A percentile compares a stretch with the other conserved stretches of the same genome.
Evolutionary conservation across 2,113 vertebrate species (phyloP).

Genomic region (Cryptotis parvus): DNA sequence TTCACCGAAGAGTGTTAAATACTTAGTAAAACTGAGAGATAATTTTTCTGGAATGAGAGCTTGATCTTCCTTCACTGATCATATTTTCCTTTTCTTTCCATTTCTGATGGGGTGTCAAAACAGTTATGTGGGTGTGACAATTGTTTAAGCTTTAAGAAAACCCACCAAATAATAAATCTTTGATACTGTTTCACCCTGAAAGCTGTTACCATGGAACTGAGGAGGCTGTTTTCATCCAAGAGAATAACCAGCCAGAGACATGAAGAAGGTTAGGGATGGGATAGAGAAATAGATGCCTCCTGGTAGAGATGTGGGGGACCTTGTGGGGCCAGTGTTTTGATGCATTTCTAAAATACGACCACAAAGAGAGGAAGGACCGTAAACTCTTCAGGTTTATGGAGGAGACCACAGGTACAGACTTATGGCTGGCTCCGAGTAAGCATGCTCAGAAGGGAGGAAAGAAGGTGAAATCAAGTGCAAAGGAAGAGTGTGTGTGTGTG

Average conservation of each 20-base stretch:
- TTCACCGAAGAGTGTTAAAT: neutral
- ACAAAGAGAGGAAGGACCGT: neutral
- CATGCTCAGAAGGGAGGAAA: neutral
- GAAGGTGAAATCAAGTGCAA: neutral
- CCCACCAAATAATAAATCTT: slow-evolving; percentile 27
- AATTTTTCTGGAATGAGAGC: neutral
- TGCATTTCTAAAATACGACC: neutral
- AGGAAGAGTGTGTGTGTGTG: neutral
- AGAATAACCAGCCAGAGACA: slow-evolving; percentile 37
- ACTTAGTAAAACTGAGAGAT: neutral
- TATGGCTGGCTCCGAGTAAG: neutral
- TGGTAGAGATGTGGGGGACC: neutral
- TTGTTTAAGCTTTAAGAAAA: slow-evolving; percentile 40
- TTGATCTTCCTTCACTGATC: neutral
- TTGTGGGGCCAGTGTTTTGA: neutral
- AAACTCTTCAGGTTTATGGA: neutral
- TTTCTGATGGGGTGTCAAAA: neutral
- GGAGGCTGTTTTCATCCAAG: slow-evolving; percentile 9
- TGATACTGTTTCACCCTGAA: slow-evolving; percentile 13
- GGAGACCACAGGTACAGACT: neutral
- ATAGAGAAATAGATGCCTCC: neutral
- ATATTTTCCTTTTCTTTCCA: neutral
- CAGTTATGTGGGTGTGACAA: slow-evolving; percentile 8
- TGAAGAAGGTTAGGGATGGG: slow-evolving; percentile 26
- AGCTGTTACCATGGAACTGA: slow-evolving; percentile 54